A percentile compares a stretch with the other conserved stretches of the same genome.
Conservation (phyloP, 2,113 vertebrate species). For the Aspidoscelis tigris region DNA sequence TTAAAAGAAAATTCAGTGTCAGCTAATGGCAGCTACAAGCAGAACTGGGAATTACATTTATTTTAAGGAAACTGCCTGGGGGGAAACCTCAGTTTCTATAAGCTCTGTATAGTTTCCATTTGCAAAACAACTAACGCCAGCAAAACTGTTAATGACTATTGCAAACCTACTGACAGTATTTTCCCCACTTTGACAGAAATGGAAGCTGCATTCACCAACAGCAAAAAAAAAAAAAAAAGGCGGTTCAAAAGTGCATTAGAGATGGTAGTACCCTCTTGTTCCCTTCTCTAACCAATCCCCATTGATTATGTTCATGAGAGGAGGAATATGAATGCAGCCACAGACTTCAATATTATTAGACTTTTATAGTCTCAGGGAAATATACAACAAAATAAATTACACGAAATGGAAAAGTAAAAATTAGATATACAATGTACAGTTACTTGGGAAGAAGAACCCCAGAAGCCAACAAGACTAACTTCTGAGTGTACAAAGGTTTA, state of each 20-base stretch:
- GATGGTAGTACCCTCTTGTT: too few relatives aligned
- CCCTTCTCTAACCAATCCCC: too few relatives aligned
- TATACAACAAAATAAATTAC: too few relatives aligned
- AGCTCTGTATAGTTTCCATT: neutral
- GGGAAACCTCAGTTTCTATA: neutral
- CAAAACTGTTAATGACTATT: neutral
- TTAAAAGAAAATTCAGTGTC: conserved; percentile 2
- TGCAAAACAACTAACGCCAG: neutral
- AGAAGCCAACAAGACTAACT: neutral
- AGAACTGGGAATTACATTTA: neutral
- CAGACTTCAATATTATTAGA: neutral
- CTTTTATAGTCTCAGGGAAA: too few relatives aligned
- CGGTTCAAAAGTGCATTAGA: too few relatives aligned
- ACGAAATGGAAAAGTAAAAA: too few relatives aligned
- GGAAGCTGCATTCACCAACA: neutral
- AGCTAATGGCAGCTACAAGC: neutral
- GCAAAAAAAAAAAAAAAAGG: too few relatives aligned
- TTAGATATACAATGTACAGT: neutral
- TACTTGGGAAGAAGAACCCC: neutral
- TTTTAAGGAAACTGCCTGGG: neutral
- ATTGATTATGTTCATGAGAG: too few relatives aligned
- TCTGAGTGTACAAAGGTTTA: neutral
- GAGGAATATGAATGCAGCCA: neutral
- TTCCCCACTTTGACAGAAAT: neutral
- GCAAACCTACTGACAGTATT: neutral